Conservation (phyloP, 2,797 vertebrate species). For the Takifugu rubripes region DNA sequence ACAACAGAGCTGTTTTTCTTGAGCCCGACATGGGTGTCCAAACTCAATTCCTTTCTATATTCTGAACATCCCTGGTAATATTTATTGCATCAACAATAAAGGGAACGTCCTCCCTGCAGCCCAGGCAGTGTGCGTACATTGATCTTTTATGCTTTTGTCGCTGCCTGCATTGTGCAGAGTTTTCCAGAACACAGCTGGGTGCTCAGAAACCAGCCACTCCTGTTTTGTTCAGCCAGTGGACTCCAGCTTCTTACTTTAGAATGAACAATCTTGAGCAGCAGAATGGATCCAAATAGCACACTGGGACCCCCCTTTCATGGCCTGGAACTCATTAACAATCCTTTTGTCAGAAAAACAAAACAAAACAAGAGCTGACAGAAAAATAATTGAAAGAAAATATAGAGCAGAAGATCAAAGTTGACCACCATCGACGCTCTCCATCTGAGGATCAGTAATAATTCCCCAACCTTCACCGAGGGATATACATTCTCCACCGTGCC, state of each 20-base stretch:
- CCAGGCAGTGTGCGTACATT: neutral
- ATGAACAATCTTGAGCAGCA: slow-evolving; percentile 9
- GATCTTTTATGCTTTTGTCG: slow-evolving; percentile 13
- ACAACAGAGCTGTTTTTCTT: too few relatives aligned
- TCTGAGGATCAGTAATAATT: slow-evolving; percentile 59
- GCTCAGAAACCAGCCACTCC: slow-evolving; percentile 6
- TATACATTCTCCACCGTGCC: slow-evolving; percentile 33
- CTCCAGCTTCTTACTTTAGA: slow-evolving; percentile 1
- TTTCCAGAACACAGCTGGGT: slow-evolving; percentile 19
- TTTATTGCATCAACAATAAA: too few relatives aligned
- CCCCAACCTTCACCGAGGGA: slow-evolving; percentile 39
- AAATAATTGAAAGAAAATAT: neutral
- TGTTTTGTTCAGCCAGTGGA: neutral
- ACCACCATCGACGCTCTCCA: slow-evolving; percentile 29
- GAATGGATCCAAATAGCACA: slow-evolving; percentile 12
- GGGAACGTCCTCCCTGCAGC: slow-evolving; percentile 18
- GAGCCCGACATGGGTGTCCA: too few relatives aligned
- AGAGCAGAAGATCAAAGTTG: slow-evolving; percentile 22
- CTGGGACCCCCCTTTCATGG: slow-evolving; percentile 24
- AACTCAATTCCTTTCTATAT: too few relatives aligned
- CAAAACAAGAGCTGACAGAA: slow-evolving; percentile 19
- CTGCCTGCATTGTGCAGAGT: neutral
- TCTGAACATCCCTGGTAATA: too few relatives aligned
- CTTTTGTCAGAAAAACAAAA: slow-evolving; percentile 16
- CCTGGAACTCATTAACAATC: slow-evolving; percentile 27